These are phyloP conservation scores for Macroglossus sobrinus DNA, from an alignment of 2,113 vertebrate species.

Conservation along the genomic window DNA sequence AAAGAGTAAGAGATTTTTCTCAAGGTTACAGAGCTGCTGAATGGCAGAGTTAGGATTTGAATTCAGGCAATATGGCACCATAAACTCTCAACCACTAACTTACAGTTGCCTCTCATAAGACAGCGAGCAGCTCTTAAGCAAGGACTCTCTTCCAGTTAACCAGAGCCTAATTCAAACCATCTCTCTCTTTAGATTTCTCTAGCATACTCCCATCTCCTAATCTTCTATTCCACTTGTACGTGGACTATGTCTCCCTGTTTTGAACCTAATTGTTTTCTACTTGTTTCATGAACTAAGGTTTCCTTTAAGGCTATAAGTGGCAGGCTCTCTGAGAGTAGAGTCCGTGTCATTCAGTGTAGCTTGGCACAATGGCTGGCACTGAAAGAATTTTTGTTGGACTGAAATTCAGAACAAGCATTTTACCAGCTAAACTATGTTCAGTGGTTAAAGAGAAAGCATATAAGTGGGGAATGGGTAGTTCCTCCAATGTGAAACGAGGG, in stretches of 20 bases:
- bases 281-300: neutral
- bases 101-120: neutral
- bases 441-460: neutral
- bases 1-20: neutral
- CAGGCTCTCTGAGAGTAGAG: neutral
- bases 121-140: neutral
- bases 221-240: neutral
- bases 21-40: neutral
- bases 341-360: neutral
- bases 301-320: neutral
- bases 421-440: conserved; percentile 1
- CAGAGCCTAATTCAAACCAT: neutral
- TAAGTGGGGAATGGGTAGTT: neutral
- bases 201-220: neutral
- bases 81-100: neutral
- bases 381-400: conserved; percentile 61
- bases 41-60: neutral
- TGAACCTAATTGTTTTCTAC: neutral
- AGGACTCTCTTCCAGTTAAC: neutral
- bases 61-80: neutral
- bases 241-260: neutral
- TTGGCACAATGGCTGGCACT: neutral
- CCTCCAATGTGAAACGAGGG: neutral
- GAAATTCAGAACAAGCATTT: conserved; percentile 34
- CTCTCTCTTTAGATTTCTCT: neutral